Conservation (phyloP, 2,888 invertebrate genomes). For the Drosophila fungiperda region DNA sequence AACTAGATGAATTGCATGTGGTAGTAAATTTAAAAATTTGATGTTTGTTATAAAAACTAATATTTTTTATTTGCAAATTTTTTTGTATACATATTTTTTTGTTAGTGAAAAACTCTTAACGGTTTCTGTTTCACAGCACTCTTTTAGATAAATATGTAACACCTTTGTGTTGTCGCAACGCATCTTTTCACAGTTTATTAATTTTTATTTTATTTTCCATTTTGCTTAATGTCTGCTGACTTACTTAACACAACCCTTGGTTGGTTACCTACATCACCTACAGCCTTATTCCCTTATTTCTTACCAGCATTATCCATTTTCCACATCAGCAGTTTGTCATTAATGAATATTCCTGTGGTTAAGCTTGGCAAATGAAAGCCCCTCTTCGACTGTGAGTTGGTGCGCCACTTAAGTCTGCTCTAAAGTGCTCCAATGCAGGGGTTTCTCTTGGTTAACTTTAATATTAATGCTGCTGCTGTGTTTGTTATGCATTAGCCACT, state of each 20-base stretch:
- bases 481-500: background rate
- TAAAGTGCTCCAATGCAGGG: background rate
- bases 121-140: conserved; percentile 51
- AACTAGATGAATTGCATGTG: background rate
- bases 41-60: background rate
- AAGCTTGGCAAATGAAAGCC: conserved; percentile 15
- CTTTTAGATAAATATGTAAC: conserved; percentile 34
- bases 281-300: conserved; percentile 23
- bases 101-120: conserved; percentile 53
- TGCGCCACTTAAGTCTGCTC: background rate
- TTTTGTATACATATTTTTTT: conserved; percentile 8
- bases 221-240: background rate
- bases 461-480: background rate
- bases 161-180: conserved; percentile 25
- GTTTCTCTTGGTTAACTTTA: conserved; percentile 1
- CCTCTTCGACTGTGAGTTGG: background rate
- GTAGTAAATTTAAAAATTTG: background rate
- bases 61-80: background rate
- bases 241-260: background rate
- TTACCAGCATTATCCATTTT: conserved; percentile 57
- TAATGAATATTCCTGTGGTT: conserved; percentile 64
- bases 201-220: conserved; percentile 49
- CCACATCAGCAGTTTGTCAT: conserved; percentile 64
- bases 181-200: conserved; percentile 65
- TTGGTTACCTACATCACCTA: background rate